Evolutionary conservation across 2,888 invertebrate species (phyloP).

Genomic region (Diabrotica balteata): DNA sequence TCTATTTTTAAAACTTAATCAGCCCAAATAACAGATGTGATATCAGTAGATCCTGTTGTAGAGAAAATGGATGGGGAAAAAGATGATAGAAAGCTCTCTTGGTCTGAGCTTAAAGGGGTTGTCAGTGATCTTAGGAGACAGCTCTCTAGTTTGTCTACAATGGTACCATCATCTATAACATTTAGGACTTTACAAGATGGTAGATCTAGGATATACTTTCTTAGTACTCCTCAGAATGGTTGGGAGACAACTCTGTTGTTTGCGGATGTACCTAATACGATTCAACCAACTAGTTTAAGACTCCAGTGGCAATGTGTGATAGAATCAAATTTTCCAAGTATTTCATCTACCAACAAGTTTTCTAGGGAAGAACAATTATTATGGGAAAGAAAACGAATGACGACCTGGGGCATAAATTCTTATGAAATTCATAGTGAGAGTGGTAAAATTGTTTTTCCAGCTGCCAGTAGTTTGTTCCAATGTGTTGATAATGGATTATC

Average conservation of each 20-base stretch:
- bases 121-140: constrained; percentile 83
- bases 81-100: constrained; percentile 62
- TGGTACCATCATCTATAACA: constrained; percentile 83
- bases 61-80: constrained; percentile 43
- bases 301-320: constrained; percentile 83
- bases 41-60: constrained; percentile 29
- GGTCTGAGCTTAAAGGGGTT: constrained; percentile 81
- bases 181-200: constrained; percentile 82
- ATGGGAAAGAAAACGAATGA: constrained; percentile 89
- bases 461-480: constrained; percentile 86
- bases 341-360: constrained; percentile 66
- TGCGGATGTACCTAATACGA: constrained; percentile 78
- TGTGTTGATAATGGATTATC: constrained; percentile 78
- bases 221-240: constrained; percentile 85
- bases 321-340: constrained; percentile 76
- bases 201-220: constrained; percentile 85
- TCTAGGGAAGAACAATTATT: constrained; percentile 90
- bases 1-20: constrained; percentile 40
- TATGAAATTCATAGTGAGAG: constrained; percentile 85
- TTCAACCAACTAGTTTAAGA: constrained; percentile 63
- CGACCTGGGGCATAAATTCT: constrained; percentile 92
- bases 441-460: constrained; percentile 90
- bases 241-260: constrained; percentile 91
- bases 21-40: constrained; percentile 44
- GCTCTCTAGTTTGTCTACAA: constrained; percentile 78